These are phyloP conservation scores for Pedetes capensis DNA, from an alignment of 2,113 vertebrate species.

Conservation along the genomic window DNA sequence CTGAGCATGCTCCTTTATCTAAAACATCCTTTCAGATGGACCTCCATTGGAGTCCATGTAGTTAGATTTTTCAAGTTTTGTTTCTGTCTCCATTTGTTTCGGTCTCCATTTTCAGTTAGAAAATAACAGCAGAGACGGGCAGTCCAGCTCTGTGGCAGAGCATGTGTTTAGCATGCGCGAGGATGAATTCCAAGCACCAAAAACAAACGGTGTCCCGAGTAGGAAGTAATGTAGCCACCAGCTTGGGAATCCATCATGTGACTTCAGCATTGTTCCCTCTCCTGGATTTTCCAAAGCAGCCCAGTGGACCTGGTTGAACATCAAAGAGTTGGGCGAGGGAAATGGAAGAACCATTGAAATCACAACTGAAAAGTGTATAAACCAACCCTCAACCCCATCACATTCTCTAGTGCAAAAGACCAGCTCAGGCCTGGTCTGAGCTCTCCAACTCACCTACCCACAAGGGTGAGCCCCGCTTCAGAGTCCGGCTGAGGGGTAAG, in stretches of 20 bases:
- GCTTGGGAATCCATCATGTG: neutral
- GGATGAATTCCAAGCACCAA: neutral
- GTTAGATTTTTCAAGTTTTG: neutral
- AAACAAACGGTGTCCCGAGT: neutral
- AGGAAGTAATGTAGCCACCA: neutral
- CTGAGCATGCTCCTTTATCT: neutral
- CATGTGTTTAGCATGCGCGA: fast-evolving
- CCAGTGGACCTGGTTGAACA: neutral
- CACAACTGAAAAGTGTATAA: neutral
- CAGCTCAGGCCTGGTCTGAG: fast-evolving
- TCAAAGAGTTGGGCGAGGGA: neutral
- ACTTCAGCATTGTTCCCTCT: neutral
- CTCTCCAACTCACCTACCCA: neutral
- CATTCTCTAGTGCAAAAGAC: neutral
- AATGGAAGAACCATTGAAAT: neutral
- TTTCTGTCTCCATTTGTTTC: neutral
- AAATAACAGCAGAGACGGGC: neutral
- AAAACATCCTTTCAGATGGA: neutral
- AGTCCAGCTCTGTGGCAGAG: neutral
- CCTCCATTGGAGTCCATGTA: neutral
- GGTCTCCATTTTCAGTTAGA: neutral
- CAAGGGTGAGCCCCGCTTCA: no score
- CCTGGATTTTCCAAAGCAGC: neutral
- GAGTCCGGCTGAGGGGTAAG: no score
- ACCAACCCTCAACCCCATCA: neutral